Base-by-base conservation (phyloP, 2,888 invertebrate genomes). In the Ashinkailepas kermadecensis region DNA sequence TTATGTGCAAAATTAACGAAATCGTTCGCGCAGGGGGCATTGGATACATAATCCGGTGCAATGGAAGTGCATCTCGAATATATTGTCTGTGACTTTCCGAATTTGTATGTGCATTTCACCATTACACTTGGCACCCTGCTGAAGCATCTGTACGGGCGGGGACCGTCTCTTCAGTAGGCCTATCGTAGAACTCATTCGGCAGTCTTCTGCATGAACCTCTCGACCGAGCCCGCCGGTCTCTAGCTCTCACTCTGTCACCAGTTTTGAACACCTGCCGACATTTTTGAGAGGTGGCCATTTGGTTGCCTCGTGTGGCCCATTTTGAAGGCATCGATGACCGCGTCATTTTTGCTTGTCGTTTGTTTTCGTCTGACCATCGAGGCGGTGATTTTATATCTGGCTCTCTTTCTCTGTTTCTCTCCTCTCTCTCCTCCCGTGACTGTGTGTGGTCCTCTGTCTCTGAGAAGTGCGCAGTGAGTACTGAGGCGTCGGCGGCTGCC, bases 391-490 rank as follows among this genome's bases (percentile, higher is more conserved):
- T 21, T 74, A 56, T 74, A 56, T 74, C 56, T 70, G 12, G 9
- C 25, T 67, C 67, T 67, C 67, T 25, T 12, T 67, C 67, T 64
- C 18, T 64, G 15, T 67, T 39, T 74, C 56, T 74, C 74, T 59
- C 59, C 15, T 59, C 59, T 59, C 11, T 56, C 21, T 56, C 54
- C 56, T 18, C 21, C 54, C 56, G 56, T 74, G 10, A 21, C 74
- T 74, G 21, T 74, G 56, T 74, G 10, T 74, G 56, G 7, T 9
- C 15, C 74, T 56, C 56, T 74, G 11, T 74, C 74, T 74, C 54
- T 56, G 74, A 54, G 74, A 39, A 74, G 74, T 54, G 18, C 74
- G 74, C 74, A 74, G 74, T 74, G 74, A 74, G 74, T 74, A 74
- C 74, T 67, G 67, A 25, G 13, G 67, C 25, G 39, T 39, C 39